Conservation (phyloP, 2,113 vertebrate species). For the Microcebus tavaratra region DNA sequence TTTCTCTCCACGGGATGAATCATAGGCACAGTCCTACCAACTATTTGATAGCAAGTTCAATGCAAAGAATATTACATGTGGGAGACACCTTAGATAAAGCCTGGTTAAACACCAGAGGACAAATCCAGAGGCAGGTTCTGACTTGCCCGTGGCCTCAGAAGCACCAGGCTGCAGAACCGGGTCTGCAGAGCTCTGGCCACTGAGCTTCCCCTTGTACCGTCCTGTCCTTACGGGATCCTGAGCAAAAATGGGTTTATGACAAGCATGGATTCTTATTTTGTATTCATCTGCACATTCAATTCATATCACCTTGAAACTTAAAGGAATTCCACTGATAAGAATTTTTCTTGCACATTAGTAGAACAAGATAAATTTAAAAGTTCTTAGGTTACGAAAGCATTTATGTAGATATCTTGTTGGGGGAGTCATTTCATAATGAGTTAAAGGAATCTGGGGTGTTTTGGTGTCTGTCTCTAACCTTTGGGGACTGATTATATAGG, state of each 20-base stretch:
- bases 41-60: background rate
- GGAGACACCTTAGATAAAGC: background rate
- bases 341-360: background rate
- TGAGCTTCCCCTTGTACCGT: background rate
- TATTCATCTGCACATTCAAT: background rate
- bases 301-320: background rate
- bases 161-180: background rate
- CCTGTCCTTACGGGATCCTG: background rate
- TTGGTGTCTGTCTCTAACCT: background rate
- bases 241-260: background rate
- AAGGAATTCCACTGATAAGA: background rate
- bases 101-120: background rate
- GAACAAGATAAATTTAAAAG: background rate
- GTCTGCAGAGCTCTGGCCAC: background rate
- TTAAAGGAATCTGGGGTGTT: background rate
- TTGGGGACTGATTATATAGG: background rate
- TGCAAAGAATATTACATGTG: background rate
- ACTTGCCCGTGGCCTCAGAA: background rate
- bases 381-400: background rate
- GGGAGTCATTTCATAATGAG: background rate
- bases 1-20: background rate
- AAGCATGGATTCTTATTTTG: background rate
- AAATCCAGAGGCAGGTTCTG: background rate
- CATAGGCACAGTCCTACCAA: background rate
- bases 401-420: background rate